Percentiles rank a stretch among this genome's conserved stretches.
These are phyloP conservation scores for Tragopan temminckii DNA, from an alignment of 2,797 vertebrate species.

Conservation along the genomic window DNA sequence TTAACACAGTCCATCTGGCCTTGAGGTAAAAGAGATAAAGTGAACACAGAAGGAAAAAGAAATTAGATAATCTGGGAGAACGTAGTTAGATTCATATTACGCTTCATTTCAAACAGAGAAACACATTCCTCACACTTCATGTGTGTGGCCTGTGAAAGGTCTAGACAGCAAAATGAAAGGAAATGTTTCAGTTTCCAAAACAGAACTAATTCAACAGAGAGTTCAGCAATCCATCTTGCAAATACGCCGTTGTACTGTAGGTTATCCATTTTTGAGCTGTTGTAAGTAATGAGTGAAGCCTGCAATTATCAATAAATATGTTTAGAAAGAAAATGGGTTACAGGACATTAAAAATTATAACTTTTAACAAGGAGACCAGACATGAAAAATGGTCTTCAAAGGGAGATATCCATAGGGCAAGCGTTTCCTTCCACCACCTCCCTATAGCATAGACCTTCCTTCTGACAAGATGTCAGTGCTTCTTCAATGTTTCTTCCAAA, in stretches of 20 bases:
- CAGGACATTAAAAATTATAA: background rate
- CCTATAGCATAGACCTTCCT: rapidly evolving
- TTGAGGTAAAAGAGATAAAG: background rate
- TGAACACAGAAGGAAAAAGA: background rate
- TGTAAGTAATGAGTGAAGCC: background rate
- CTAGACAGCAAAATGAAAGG: background rate
- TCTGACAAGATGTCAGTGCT: rapidly evolving
- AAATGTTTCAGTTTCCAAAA: background rate
- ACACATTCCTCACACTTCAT: background rate
- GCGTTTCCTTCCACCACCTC: rapidly evolving
- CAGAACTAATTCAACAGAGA: background rate
- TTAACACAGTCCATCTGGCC: background rate
- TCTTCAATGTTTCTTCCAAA: background rate
- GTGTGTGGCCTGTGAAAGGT: background rate
- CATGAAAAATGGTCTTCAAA: background rate
- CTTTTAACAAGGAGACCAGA: background rate
- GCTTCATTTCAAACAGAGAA: background rate
- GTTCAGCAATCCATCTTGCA: background rate
- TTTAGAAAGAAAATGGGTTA: background rate
- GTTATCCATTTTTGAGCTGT: background rate
- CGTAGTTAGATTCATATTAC: background rate
- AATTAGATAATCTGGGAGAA: background rate
- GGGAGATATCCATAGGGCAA: background rate
- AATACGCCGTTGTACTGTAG: background rate
- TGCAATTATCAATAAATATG: background rate